These are phyloP conservation scores for Ophonus ardosiacus DNA, from an alignment of 2,888 invertebrate species.

Conservation along the genomic window DNA sequence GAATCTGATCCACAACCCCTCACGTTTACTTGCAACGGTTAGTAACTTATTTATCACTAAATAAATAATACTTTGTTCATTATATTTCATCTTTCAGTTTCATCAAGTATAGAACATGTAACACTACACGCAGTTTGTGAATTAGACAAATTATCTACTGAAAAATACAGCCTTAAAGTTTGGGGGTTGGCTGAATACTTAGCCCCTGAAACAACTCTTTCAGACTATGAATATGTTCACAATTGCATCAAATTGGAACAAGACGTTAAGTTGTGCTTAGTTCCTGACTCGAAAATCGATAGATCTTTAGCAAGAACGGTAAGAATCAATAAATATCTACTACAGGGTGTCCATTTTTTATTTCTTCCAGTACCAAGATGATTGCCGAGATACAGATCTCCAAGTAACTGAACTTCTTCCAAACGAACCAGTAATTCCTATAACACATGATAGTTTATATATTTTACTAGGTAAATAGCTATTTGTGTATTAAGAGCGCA, in stretches of 20 bases:
- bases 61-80: not conserved
- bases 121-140: slow-evolving; percentile 90
- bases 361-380: slow-evolving; percentile 82
- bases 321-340: slow-evolving; percentile 69
- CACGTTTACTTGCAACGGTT: slow-evolving; percentile 95
- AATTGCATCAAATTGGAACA: slow-evolving; percentile 94
- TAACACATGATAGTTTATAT: slow-evolving; percentile 89
- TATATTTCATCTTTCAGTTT: slow-evolving; percentile 79
- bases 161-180: slow-evolving; percentile 83
- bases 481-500: too few species aligned
- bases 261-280: slow-evolving; percentile 86
- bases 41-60: slow-evolving; percentile 69
- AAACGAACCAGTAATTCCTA: slow-evolving; percentile 84
- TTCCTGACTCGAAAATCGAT: slow-evolving; percentile 82
- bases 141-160: slow-evolving; percentile 80
- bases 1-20: slow-evolving; percentile 78
- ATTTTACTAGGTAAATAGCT: slow-evolving; percentile 92
- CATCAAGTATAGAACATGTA: slow-evolving; percentile 90
- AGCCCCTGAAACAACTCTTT: slow-evolving; percentile 87
- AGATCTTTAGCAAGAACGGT: slow-evolving; percentile 87
- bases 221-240: slow-evolving; percentile 95
- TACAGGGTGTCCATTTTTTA: slow-evolving; percentile 10
- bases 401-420: slow-evolving; percentile 89
- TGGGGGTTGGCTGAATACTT: slow-evolving; percentile 94
- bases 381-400: slow-evolving; percentile 85